These are phyloP conservation scores for Epirrhoe alternata DNA, from an alignment of 2,888 invertebrate species.

Conservation along the genomic window DNA sequence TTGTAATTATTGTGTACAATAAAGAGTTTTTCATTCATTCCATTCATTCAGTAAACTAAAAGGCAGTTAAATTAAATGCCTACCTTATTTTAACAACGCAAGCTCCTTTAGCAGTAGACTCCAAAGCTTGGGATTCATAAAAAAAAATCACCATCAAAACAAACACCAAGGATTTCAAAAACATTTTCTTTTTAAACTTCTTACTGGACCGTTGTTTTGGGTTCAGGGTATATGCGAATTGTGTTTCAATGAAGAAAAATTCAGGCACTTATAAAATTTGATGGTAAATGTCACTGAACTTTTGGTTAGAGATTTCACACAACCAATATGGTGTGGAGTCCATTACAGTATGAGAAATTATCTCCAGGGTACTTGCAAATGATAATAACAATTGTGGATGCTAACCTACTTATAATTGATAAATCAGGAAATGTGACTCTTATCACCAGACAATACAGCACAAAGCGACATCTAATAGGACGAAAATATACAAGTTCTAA, in stretches of 20 bases:
- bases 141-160: slow-evolving; percentile 39
- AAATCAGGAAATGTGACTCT: slow-evolving; percentile 30
- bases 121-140: slow-evolving; percentile 44
- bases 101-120: slow-evolving; percentile 54
- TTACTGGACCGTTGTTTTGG: not conserved
- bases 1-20: no score
- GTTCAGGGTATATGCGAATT: no score
- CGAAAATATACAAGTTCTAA: not conserved
- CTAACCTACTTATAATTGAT: slow-evolving; percentile 38
- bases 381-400: slow-evolving; percentile 28
- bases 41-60: no score
- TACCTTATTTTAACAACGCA: slow-evolving; percentile 59
- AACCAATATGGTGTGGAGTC: slow-evolving; percentile 31
- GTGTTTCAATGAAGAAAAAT: no score
- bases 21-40: no score
- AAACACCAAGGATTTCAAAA: slow-evolving; percentile 42
- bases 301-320: slow-evolving; percentile 29
- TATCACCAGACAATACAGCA: slow-evolving; percentile 33
- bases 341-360: slow-evolving; percentile 37
- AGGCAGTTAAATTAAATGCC: not conserved
- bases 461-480: not conserved
- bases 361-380: slow-evolving; percentile 35
- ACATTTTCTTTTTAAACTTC: slow-evolving; percentile 38
- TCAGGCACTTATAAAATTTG: no score
- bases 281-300: slow-evolving; percentile 23